A percentile compares a stretch with the other conserved stretches of the same genome.
phyloP scores from a whole-genome alignment of 2,113 vertebrate genomes.

The Nannobrachium achirus region DNA sequence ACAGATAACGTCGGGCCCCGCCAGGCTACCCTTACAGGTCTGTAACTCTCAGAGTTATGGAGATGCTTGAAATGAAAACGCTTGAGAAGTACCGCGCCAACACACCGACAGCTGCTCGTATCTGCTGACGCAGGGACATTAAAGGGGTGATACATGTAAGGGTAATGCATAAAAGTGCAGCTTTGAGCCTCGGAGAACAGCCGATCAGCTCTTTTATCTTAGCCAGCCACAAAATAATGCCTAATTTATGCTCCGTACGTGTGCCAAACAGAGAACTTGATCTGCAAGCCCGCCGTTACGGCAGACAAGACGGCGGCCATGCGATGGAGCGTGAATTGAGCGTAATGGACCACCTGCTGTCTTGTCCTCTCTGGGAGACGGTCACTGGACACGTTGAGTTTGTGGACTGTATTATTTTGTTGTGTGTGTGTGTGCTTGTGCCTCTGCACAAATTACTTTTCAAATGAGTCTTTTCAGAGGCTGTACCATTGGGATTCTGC shows the following conservation, averaged over 20 bases:
- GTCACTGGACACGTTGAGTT: conserved; percentile 33
- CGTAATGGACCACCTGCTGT: conserved; percentile 46
- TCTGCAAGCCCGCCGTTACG: no score
- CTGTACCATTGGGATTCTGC: conserved; percentile 21
- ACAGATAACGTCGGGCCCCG: no score
- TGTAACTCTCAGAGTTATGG: conserved; percentile 15
- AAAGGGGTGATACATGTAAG: conserved; percentile 38
- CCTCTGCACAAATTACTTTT: background rate
- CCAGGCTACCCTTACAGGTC: conserved; percentile 24
- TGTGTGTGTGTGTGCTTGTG: conserved; percentile 1
- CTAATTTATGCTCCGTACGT: no score
- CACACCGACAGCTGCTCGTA: conserved; percentile 39
- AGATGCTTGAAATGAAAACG: background rate
- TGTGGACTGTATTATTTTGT: conserved; percentile 14
- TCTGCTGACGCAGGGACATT: conserved; percentile 45
- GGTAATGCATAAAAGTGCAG: background rate
- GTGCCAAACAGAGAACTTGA: no score
- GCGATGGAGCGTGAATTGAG: no score
- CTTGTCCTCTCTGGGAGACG: conserved; percentile 23
- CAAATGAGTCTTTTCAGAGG: conserved; percentile 10
- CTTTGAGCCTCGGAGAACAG: conserved; percentile 22
- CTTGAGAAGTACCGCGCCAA: conserved; percentile 14
- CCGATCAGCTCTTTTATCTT: conserved; percentile 33
- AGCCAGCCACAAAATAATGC: conserved; percentile 30
- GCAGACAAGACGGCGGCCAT: no score